Percentiles rank a stretch among this genome's conserved stretches.
Conservation (phyloP, 2,113 vertebrate species). For the Nothobranchius furzeri region DNA sequence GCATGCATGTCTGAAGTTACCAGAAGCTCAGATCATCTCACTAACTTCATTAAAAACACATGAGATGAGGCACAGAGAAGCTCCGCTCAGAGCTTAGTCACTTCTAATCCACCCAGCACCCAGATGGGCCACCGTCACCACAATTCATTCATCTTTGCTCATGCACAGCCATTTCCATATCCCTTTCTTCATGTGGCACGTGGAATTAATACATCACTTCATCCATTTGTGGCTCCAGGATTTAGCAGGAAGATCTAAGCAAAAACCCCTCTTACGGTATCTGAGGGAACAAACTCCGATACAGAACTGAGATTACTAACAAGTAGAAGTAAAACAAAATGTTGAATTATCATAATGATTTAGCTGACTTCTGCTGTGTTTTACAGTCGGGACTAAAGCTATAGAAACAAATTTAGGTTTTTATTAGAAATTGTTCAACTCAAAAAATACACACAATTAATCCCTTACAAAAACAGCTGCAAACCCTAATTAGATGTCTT, state of each 20-base stretch:
- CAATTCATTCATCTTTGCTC: constrained; percentile 41
- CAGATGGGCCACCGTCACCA: constrained; percentile 41
- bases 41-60: constrained; percentile 76
- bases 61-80: constrained; percentile 42
- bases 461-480: background rate
- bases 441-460: background rate
- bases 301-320: constrained; percentile 1
- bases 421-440: background rate
- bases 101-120: constrained; percentile 43
- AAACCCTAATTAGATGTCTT: constrained; percentile 3
- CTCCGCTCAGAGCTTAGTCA: constrained; percentile 36
- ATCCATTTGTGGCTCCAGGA: constrained; percentile 7
- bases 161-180: constrained; percentile 16
- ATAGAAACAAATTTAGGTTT: too few relatives aligned
- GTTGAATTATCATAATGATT: too few relatives aligned
- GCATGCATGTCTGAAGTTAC: constrained; percentile 55
- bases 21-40: constrained; percentile 62
- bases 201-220: constrained; percentile 37
- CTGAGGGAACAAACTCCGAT: background rate
- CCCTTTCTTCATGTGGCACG: constrained; percentile 17
- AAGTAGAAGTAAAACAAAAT: background rate
- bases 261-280: constrained; percentile 4
- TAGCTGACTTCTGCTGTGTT: too few relatives aligned
- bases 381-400: too few relatives aligned
- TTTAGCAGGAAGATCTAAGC: constrained; percentile 6